phyloP scores from a whole-genome alignment of 1,140 invertebrate species.

The Stegodyphus mimosarum region DNA sequence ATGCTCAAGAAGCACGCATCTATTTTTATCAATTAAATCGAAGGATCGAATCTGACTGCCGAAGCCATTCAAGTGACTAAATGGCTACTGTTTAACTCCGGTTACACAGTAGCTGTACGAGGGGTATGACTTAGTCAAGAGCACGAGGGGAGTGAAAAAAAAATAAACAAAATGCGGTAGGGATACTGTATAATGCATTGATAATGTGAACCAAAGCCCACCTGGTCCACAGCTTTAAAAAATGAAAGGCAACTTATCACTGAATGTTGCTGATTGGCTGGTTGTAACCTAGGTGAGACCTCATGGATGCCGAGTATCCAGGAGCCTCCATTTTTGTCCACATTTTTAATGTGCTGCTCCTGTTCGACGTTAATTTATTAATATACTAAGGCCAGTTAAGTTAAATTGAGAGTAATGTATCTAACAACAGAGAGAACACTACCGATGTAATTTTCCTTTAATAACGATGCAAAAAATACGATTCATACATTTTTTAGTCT shows the following conservation, averaged over 20 bases:
- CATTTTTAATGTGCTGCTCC: too few species aligned
- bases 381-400: too few species aligned
- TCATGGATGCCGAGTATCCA: neutral
- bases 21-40: slow-evolving; percentile 13
- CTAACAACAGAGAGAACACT: too few species aligned
- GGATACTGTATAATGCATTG: slow-evolving; percentile 15
- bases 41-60: slow-evolving; percentile 5
- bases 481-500: too few species aligned
- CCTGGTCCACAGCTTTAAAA: slow-evolving; percentile 28
- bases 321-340: slow-evolving; percentile 3
- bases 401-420: too few species aligned
- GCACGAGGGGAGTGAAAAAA: neutral
- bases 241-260: slow-evolving; percentile 35
- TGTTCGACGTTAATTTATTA: too few species aligned
- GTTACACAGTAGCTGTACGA: slow-evolving; percentile 14
- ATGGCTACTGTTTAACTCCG: slow-evolving; percentile 45
- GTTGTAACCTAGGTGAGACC: slow-evolving; percentile 8
- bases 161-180: neutral
- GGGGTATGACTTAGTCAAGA: neutral
- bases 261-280: slow-evolving; percentile 23
- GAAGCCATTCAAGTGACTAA: slow-evolving; percentile 23
- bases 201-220: slow-evolving; percentile 15
- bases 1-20: neutral
- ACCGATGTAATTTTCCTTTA: too few species aligned
- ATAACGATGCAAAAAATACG: too few species aligned